Percentiles rank a stretch among this genome's conserved stretches.
phyloP scores from a whole-genome alignment of 37 sponge, comb jelly and placozoan genomes.

The Dysidea cf. avara region DNA sequence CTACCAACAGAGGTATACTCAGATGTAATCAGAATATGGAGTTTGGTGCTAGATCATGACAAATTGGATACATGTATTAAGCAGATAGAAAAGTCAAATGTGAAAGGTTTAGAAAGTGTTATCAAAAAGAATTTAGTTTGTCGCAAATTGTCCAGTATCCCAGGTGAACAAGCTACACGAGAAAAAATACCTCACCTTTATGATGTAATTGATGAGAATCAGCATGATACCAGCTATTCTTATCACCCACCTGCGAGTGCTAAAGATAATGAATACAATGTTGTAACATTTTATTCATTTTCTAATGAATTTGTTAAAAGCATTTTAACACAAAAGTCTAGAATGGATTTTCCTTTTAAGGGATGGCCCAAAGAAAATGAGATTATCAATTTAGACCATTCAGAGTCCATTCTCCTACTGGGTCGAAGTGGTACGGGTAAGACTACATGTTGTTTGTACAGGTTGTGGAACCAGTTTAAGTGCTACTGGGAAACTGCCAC shows the following conservation, averaged over 20 bases:
- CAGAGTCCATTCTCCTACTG: slow-evolving; percentile 29
- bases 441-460: slow-evolving; percentile 48
- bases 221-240: too few relatives aligned
- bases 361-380: slow-evolving; percentile 34
- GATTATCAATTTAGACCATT: slow-evolving; percentile 12
- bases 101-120: too few relatives aligned
- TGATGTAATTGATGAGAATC: too few relatives aligned
- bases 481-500: slow-evolving; percentile 41
- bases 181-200: too few relatives aligned
- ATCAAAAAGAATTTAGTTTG: too few relatives aligned
- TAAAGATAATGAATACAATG: slow-evolving; percentile 32
- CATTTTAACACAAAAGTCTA: neutral
- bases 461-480: slow-evolving; percentile 41
- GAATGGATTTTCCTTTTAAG: slow-evolving; percentile 35
- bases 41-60: slow-evolving; percentile 55
- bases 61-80: too few relatives aligned
- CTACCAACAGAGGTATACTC: slow-evolving; percentile 26
- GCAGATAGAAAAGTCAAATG: too few relatives aligned
- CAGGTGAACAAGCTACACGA: too few relatives aligned
- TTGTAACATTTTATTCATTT: slow-evolving; percentile 44
- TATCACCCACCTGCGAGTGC: too few relatives aligned
- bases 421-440: slow-evolving; percentile 71
- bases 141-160: too few relatives aligned
- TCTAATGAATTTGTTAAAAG: slow-evolving; percentile 9
- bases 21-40: slow-evolving; percentile 70